phyloP scores from a whole-genome alignment of 2,113 vertebrate species.

The Casuarius casuarius region DNA sequence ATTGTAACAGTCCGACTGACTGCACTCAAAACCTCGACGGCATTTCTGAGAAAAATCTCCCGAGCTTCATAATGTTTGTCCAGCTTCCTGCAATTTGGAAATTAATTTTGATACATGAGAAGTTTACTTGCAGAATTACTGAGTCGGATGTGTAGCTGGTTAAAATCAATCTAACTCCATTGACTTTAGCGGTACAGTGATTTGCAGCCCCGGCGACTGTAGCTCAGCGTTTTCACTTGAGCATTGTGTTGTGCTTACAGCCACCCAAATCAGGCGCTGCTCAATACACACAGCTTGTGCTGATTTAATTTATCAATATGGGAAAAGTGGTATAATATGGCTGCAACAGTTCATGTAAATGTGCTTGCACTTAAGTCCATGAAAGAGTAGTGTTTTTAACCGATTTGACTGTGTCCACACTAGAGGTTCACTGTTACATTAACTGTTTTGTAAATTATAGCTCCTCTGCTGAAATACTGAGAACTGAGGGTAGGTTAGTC shows the following conservation, averaged over 20 bases:
- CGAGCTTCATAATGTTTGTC: not conserved
- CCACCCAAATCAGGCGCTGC: not conserved
- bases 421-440: not conserved
- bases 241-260: not conserved
- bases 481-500: not conserved
- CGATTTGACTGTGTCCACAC: not conserved
- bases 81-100: not conserved
- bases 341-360: not conserved
- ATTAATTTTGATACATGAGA: not conserved
- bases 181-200: not conserved
- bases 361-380: not conserved
- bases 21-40: not conserved
- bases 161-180: not conserved
- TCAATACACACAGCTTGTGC: accelerated
- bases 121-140: not conserved
- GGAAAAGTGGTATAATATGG: not conserved
- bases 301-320: not conserved
- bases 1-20: not conserved
- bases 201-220: accelerated
- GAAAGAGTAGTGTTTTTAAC: not conserved
- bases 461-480: not conserved
- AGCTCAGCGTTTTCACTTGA: not conserved
- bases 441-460: not conserved
- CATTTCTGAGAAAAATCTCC: not conserved
- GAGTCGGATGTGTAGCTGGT: not conserved